Percentiles rank a stretch among this genome's conserved stretches.
These are phyloP conservation scores for Probosciger aterrimus DNA, from an alignment of 2,113 vertebrate genomes.

Conservation along the genomic window DNA sequence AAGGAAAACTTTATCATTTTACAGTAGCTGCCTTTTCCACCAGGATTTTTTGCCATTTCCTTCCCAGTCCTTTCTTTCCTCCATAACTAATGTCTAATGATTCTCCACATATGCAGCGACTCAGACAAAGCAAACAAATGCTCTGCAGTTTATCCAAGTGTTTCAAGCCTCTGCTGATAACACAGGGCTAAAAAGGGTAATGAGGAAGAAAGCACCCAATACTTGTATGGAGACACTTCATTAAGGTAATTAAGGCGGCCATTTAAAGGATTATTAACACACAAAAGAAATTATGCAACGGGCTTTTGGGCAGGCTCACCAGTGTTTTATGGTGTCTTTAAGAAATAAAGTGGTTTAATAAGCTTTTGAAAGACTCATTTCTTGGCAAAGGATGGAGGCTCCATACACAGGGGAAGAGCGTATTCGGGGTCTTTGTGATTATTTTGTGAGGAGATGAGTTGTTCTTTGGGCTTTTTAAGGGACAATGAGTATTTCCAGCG, in stretches of 20 bases:
- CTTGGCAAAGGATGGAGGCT: not conserved
- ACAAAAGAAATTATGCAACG: slow-evolving; percentile 7
- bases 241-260: slow-evolving; percentile 41
- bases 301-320: not conserved
- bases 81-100: not conserved
- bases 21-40: not conserved
- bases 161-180: not conserved
- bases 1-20: not conserved
- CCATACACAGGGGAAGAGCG: not conserved
- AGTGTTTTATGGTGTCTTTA: not conserved
- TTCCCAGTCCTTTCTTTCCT: not conserved
- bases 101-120: not conserved
- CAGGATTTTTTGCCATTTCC: not conserved
- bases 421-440: not conserved
- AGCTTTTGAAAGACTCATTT: not conserved
- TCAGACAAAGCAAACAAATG: not conserved
- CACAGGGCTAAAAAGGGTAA: not conserved
- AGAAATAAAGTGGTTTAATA: not conserved
- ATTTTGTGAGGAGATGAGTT: not conserved
- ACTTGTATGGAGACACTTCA: slow-evolving; percentile 22
- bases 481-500: not conserved
- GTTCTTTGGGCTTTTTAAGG: not conserved
- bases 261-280: slow-evolving; percentile 24
- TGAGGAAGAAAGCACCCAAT: not conserved
- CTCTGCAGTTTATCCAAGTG: not conserved